Evolutionary conservation across 2,113 vertebrate genomes (phyloP), one percentile per base, ranked within the genome.

Genomic region (Notiomystis cincta): DNA sequence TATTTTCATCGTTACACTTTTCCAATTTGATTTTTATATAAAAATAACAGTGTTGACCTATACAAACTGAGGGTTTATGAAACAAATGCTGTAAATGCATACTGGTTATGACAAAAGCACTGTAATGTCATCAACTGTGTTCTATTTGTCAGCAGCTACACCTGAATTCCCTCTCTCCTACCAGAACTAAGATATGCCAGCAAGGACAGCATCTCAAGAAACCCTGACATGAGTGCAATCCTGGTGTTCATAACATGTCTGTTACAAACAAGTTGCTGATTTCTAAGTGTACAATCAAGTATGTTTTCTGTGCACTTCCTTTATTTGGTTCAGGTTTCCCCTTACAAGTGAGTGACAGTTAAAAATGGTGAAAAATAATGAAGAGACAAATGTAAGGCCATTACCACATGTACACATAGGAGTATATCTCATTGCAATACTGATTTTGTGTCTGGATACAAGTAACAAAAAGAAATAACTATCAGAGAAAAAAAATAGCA

Each of bases 321-420:
- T 81, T 51, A 61, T 20, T 30, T 82, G 12, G 20, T 35, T 84
- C 33, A 81, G 28, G 22, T 37, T 70, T 61, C 12, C 17, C 15
- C 17, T 19, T 50, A 42, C 16, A 84, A 80, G 51, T 47, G 53
- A 67, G 21, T 21, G 37, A 89, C 9, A 38, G 40, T 38, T 5
- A 18, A 54, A 54, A 93, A 50, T 1, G 2, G 6, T 47, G 23
- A 56, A 82, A 88, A 33, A 47, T 24, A 73, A 75, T 8, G 3
- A 71, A 76, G 16, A 62, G 82, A 56, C 3, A 62, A 69, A 60
- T 20, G 5, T 5, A 60, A 66, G 61, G 15, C 14, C 54, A 69
- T 30, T 37, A 67, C 4, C 15, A n/a, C 3, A 3, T 1, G 2
- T 28, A 57, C 10, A 19, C 24, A 19, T 2, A 47, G 12, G 10